Conservation (phyloP, 2,113 vertebrate genomes). For the Eptatretus burgeri region DNA sequence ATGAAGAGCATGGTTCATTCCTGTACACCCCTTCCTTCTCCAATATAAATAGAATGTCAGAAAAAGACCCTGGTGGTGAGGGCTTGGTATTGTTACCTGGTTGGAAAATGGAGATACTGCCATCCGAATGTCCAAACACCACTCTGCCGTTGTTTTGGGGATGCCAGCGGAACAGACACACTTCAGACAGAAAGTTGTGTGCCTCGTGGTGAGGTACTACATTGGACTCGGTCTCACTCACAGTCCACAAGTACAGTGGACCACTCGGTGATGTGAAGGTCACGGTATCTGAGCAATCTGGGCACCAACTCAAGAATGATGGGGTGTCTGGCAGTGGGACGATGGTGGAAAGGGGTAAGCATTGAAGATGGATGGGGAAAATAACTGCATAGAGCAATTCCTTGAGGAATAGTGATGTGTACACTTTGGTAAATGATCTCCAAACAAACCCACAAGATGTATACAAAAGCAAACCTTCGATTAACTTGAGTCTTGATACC, state of each 20-base stretch:
- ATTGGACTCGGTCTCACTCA: slow-evolving; percentile 34
- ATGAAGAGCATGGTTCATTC: no score
- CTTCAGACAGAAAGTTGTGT: slow-evolving; percentile 67
- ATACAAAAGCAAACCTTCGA: slow-evolving; percentile 69
- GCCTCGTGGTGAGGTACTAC: slow-evolving; percentile 61
- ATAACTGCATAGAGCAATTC: slow-evolving; percentile 7
- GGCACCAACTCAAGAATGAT: slow-evolving; percentile 63
- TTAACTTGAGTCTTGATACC: slow-evolving; percentile 44
- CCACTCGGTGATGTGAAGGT: slow-evolving; percentile 66
- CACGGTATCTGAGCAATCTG: slow-evolving; percentile 35
- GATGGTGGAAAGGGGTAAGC: not conserved
- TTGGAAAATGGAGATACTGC: slow-evolving; percentile 72
- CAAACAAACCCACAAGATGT: not conserved
- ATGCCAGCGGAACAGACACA: slow-evolving; percentile 74
- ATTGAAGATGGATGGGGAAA: no score
- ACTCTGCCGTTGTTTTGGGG: slow-evolving; percentile 55
- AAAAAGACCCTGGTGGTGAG: no score
- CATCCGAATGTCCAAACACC: slow-evolving; percentile 68
- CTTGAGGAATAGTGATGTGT: slow-evolving; percentile 6
- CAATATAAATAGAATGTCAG: no score
- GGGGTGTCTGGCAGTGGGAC: slow-evolving; percentile 28
- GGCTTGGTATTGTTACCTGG: slow-evolving; percentile 53
- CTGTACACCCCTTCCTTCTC: no score
- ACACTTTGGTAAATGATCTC: not conserved
- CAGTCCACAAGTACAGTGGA: slow-evolving; percentile 55